A percentile compares a stretch with the other conserved stretches of the same genome.
Conservation (phyloP, 2,888 invertebrate species). For the Ophion obscuratus region DNA sequence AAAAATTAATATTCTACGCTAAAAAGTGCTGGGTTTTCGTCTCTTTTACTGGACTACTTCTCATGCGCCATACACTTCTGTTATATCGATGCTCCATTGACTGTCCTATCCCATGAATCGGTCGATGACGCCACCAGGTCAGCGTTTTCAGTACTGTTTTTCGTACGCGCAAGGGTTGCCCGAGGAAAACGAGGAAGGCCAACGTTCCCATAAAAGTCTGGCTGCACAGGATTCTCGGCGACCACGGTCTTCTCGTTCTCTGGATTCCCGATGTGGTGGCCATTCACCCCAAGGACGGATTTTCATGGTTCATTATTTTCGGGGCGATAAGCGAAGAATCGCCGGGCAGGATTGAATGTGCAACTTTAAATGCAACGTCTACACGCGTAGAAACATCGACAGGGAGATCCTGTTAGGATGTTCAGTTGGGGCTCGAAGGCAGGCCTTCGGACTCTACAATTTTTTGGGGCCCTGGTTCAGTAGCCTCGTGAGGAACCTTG, state of each 20-base stretch:
- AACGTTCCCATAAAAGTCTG: conserved; percentile 42
- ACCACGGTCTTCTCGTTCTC: background rate
- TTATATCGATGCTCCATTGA: conserved; percentile 36
- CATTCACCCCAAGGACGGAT: background rate
- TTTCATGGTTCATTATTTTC: conserved; percentile 22
- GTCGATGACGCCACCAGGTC: conserved; percentile 40
- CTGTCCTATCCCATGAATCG: conserved; percentile 45
- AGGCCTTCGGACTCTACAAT: background rate
- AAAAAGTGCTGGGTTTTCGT: too few relatives aligned
- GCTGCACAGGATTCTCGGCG: conserved; percentile 6
- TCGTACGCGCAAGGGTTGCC: conserved; percentile 5
- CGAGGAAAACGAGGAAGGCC: conserved; percentile 3
- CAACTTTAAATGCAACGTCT: background rate
- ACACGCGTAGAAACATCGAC: background rate
- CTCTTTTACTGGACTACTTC: background rate
- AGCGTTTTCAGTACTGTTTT: conserved; percentile 4
- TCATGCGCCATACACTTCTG: conserved; percentile 2
- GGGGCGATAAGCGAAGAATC: background rate
- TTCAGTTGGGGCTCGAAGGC: background rate
- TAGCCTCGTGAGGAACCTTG: background rate
- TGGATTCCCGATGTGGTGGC: background rate
- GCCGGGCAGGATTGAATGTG: background rate
- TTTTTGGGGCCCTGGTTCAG: background rate
- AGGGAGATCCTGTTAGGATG: background rate
- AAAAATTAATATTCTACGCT: too few relatives aligned